Evolutionary conservation across 2,797 vertebrate genomes (phyloP), one percentile per base, ranked within the genome.

Genomic region (Betta splendens): DNA sequence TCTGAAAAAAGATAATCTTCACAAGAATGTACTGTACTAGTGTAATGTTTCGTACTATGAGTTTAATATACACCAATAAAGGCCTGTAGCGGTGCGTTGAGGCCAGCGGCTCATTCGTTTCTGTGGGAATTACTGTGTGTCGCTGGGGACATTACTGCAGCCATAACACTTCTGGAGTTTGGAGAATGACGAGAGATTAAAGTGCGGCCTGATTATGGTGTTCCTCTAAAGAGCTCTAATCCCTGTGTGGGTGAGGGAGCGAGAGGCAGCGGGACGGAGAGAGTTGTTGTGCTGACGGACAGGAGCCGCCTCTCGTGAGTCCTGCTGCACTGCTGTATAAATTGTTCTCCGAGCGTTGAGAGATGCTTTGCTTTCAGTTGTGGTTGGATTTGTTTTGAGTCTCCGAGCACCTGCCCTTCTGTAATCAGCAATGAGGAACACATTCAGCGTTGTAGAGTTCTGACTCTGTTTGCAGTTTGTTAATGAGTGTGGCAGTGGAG

Each of bases 381-480:
- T n/a, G n/a, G n/a, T n/a, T n/a, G 43, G 55, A 77, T 61, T 87
- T 84, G 86, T 83, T 86, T 85, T 84, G 71, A 66, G 57, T 53
- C 38, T 50, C 64, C 55, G 51, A 85, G 70, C 83, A 85, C 72
- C 79, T 85, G 76, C 74, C 72, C 63, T 69, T 33, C 44, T 58
- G 42, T 70, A 77, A 64, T 61, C 1, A 17, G 18, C 36, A 21
- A 58, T 17, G 46, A 74, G 35, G 21, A 13, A 49, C 44, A 38
- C 20, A 15, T 49, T 58, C n/a, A 39, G 7, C 18, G 5, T 49
- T 33, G 50, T 38, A 39, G 21, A 42, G 21, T 9, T n/a, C 6
- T 45, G 48, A 33, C 5, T 13, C 12, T 9, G 3, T 50, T 51
- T 29, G 4, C 28, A 42, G 36, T 28, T 8, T 22, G 3, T 23